phyloP scores from a whole-genome alignment of 2,888 invertebrate genomes.

The Drosophila pseudotalamancana region DNA sequence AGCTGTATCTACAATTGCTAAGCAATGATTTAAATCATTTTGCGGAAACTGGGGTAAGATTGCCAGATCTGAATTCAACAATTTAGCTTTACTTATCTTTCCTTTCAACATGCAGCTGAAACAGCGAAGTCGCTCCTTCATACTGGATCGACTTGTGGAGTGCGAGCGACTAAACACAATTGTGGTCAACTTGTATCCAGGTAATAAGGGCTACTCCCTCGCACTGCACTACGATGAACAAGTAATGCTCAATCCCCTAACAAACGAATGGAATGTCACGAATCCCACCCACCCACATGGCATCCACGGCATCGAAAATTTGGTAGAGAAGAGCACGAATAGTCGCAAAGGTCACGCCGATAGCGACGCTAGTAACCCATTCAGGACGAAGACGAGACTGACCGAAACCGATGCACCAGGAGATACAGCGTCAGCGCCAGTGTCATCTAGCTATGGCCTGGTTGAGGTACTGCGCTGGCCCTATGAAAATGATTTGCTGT shows the following conservation, averaged over 20 bases:
- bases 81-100: neutral
- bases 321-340: constrained; percentile 25
- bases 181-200: constrained; percentile 95
- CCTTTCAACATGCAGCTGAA: constrained; percentile 75
- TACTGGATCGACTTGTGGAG: constrained; percentile 93
- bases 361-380: constrained; percentile 16
- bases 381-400: constrained; percentile 32
- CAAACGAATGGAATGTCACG: constrained; percentile 72
- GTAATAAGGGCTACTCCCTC: constrained; percentile 94
- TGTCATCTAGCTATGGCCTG: constrained; percentile 84
- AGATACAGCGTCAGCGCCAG: constrained; percentile 15
- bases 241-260: constrained; percentile 75
- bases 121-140: constrained; percentile 86
- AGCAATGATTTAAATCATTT: constrained; percentile 83
- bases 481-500: constrained; percentile 94
- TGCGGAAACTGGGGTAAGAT: constrained; percentile 83
- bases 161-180: constrained; percentile 94
- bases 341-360: constrained; percentile 51
- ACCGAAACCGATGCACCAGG: constrained; percentile 31
- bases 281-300: constrained; percentile 19
- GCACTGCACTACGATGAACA: constrained; percentile 83
- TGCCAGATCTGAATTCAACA: neutral
- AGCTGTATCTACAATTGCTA: constrained; percentile 82
- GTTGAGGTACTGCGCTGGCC: constrained; percentile 93
- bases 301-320: constrained; percentile 15